Conservation (phyloP, 2,888 invertebrate species). For the Lithophane leautieri region DNA sequence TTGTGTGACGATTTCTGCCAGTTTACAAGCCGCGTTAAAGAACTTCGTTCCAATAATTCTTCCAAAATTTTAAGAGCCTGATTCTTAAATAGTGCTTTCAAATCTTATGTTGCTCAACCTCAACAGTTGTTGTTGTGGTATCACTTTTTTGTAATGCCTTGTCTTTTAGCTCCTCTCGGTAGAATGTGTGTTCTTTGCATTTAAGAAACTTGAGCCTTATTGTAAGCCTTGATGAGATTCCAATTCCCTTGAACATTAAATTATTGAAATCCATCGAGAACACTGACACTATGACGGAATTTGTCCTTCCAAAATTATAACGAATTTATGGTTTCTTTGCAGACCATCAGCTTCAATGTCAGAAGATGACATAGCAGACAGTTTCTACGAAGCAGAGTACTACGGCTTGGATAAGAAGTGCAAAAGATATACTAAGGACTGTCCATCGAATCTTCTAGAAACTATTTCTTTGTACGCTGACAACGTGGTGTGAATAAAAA, state of each 20-base stretch:
- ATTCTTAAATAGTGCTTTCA: too few species aligned
- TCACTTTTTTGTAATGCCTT: not conserved
- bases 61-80: not conserved
- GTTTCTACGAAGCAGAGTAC: conserved; percentile 90
- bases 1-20: too few species aligned
- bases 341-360: conserved; percentile 91
- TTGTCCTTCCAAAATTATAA: not conserved
- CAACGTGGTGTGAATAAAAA: conserved; percentile 50
- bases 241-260: not conserved
- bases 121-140: not conserved
- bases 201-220: not conserved
- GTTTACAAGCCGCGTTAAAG: too few species aligned
- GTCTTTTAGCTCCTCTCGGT: not conserved
- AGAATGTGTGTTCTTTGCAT: not conserved
- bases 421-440: conserved; percentile 84
- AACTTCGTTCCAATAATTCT: too few species aligned
- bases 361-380: conserved; percentile 88
- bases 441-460: conserved; percentile 90
- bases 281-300: not conserved
- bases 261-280: not conserved
- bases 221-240: not conserved
- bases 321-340: conserved; percentile 63
- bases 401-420: conserved; percentile 88
- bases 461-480: conserved; percentile 84
- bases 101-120: not conserved